Base-by-base conservation (phyloP, 2,888 invertebrate genomes). In the Synanthedon andrenaeformis region DNA sequence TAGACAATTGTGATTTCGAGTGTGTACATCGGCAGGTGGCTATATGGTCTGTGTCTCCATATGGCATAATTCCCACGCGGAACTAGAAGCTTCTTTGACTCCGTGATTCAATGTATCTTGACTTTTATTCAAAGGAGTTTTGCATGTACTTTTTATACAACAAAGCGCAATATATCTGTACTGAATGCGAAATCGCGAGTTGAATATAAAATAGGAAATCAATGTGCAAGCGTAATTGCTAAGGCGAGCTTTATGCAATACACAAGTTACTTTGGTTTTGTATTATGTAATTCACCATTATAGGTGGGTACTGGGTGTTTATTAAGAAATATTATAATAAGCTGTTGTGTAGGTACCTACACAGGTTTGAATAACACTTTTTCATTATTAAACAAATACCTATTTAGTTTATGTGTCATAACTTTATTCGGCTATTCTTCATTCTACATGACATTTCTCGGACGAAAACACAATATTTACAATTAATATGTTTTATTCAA, bases 41-140 rank as follows among this genome's bases (percentile, higher is more conserved):
- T 62, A 63, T 66, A 70, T 23, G 23, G 23, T 23, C 5, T 23
- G 23, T 23, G 66, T 59, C 61, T 59, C 61, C 78, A 81, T 76
- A 79, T 79, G 76, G 67, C 56, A 62, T 61, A 64, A 76, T 79
- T 82, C 82, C 76, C 84, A 83, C 79, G 79, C 41, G 54, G 52
- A 51, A 57, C 54, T 51, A 57, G 52, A 56, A 60, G 58, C 60
- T 62, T 64, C 59, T 62, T 70, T 71, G 70, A 66, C 56, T 55
- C 51, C 53, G 59, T 66, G 66, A 69, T 70, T 62, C 67, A 68
- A 61, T 59, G 57, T 58, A 58, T 63, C 65, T 66, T 63, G 61
- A 67, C 62, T 65, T 71, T 68, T 64, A 64, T 49, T 49, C 49
- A n/a, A 13, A 13, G 45, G 5, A 45, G 45, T 45, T 12, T 45